Evolutionary conservation across 2,113 vertebrate genomes (phyloP).

Genomic region (Saiga tatarica): DNA sequence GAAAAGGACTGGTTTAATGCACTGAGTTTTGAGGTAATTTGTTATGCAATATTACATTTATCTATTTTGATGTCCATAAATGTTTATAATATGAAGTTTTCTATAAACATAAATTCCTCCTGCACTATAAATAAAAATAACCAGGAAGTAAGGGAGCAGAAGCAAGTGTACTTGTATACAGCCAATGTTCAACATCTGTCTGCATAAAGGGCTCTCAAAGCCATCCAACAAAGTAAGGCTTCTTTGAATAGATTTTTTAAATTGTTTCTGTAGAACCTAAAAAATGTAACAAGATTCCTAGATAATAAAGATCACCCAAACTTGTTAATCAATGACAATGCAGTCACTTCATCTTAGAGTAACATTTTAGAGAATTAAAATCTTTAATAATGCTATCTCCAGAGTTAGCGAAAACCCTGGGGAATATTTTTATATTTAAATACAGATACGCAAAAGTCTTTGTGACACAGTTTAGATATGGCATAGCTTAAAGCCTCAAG

Average conservation of each 20-base stretch:
- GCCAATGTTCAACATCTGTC: neutral
- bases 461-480: neutral
- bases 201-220: neutral
- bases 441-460: neutral
- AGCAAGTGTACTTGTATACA: too few relatives aligned
- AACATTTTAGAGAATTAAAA: neutral
- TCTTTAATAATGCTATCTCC: neutral
- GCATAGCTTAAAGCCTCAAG: neutral
- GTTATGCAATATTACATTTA: neutral
- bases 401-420: neutral
- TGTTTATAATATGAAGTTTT: neutral
- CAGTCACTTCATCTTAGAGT: neutral
- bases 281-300: neutral
- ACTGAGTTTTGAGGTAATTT: neutral
- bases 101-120: neutral
- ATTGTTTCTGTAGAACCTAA: neutral
- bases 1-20: neutral
- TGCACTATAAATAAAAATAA: neutral
- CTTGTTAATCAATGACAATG: neutral
- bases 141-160: neutral
- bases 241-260: neutral
- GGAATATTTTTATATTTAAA: neutral
- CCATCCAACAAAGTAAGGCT: neutral
- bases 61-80: neutral
- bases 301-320: neutral